A percentile compares a stretch with the other conserved stretches of the same genome.
These are phyloP conservation scores for Hypercompe scribonia DNA, from an alignment of 2,888 invertebrate genomes.

Conservation along the genomic window DNA sequence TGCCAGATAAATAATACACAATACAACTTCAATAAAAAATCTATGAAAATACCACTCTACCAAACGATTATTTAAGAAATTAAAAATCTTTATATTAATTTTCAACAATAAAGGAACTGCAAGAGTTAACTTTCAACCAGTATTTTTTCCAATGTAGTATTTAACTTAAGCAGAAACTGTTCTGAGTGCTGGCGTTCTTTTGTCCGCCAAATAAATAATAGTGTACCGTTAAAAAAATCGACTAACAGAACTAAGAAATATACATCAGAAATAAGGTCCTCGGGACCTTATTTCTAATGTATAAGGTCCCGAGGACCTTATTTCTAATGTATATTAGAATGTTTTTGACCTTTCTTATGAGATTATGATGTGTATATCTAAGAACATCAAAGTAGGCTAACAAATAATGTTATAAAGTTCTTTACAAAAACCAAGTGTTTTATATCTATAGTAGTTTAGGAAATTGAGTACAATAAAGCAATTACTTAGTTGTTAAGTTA, in stretches of 20 bases:
- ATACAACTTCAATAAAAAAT: not conserved
- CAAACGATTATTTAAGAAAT: not conserved
- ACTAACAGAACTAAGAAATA: too few species aligned
- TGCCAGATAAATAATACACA: too few species aligned
- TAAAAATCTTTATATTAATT: not conserved
- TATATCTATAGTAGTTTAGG: slow-evolving; percentile 56
- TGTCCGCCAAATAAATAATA: not conserved
- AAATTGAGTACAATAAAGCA: slow-evolving; percentile 79
- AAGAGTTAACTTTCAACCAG: not conserved
- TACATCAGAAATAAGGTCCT: too few species aligned
- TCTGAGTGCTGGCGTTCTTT: not conserved
- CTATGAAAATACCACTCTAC: not conserved
- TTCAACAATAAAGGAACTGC: not conserved
- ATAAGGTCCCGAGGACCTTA: too few species aligned
- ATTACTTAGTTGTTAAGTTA: slow-evolving; percentile 64
- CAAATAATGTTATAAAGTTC: not conserved
- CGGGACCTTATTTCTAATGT: too few species aligned
- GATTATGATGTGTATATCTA: not conserved
- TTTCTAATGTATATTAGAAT: not conserved
- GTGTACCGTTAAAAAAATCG: not conserved
- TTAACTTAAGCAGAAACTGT: not conserved
- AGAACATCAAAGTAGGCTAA: not conserved
- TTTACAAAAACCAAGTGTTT: slow-evolving; percentile 43
- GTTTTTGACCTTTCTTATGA: not conserved
- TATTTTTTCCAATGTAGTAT: not conserved